Evolutionary conservation across 2,113 vertebrate species (phyloP), one percentile per base, ranked within the genome.

Genomic region (Dromas ardeola): DNA sequence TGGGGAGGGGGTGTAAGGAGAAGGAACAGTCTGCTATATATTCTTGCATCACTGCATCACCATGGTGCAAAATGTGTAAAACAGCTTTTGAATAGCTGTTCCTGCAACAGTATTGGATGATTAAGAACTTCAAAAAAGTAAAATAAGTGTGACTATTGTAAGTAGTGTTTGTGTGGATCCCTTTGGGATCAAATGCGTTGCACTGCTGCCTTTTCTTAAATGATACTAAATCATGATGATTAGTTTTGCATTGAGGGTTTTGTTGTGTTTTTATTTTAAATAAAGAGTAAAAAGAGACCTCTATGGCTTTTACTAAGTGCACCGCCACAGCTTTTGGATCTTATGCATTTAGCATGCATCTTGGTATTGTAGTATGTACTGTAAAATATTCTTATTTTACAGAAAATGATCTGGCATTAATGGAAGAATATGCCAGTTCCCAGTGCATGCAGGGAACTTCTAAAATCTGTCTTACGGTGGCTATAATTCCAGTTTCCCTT

Each of bases 61-160:
- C 0, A 0, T 12, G 27, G 10, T 43, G 30, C 56, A 49, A 19
- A 43, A 53, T 58, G 61, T 0, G 0, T 77, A 34, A 70, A 66
- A 2, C 18, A 15, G 14, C 15, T 86, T 88, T 86, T 49, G 30
- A 50, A 38, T 66, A 9, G 15, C 67, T 47, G 9, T 66, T 73
- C 26, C 32, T 90, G 55, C 63, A 74, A 1, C 1, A 1, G 8
- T n/a, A 45, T 45, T 23, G 45, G 34, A n/a, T 73, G 22, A 34
- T 70, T 11, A 58, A 27, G 13, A 80, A 10, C 59, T 62, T 61
- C 15, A 65, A 30, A 42, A 42, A 42, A 29, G 26, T 42, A 42
- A 42, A 63, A 19, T 20, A 19, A 62, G 38, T 55, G 27, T 66
- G 52, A 29, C 45, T 74, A 4, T 27, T 89, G 10, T 55, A 36